phyloP scores from a whole-genome alignment of 2,113 vertebrate genomes.

The Tupaia chinensis region DNA sequence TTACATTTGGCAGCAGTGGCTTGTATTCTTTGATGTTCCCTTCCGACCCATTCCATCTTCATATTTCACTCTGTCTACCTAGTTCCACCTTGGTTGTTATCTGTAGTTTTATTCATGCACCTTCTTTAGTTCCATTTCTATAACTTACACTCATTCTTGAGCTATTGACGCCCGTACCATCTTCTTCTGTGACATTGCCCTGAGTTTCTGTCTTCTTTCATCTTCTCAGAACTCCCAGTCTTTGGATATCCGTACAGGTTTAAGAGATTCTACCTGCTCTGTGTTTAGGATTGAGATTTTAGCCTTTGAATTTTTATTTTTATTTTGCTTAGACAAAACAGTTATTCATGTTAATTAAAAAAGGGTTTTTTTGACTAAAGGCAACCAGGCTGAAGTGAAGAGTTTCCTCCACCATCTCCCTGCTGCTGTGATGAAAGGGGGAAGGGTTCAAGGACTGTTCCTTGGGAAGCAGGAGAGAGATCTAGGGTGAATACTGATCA shows the following conservation, averaged over 20 bases:
- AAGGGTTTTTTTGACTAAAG: neutral
- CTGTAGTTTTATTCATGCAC: neutral
- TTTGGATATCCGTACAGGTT: conserved; percentile 5
- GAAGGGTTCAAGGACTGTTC: neutral
- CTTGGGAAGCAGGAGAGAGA: neutral
- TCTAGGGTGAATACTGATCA: neutral
- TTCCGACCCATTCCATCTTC: neutral
- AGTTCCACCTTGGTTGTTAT: neutral
- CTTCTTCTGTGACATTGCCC: neutral
- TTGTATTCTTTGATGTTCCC: neutral
- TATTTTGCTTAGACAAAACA: conserved; percentile 64
- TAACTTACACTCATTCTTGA: neutral
- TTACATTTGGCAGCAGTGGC: neutral
- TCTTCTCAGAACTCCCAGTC: neutral
- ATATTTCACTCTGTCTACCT: neutral
- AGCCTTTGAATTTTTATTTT: conserved; percentile 7
- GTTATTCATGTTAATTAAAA: conserved; percentile 58
- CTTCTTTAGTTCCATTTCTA: neutral
- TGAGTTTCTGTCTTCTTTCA: neutral
- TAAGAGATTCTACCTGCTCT: conserved; percentile 21
- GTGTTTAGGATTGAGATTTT: neutral
- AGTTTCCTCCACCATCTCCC: neutral
- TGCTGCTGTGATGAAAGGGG: conserved; percentile 3
- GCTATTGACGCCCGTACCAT: neutral
- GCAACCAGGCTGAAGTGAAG: conserved; percentile 16